A percentile compares a stretch with the other conserved stretches of the same genome.
Evolutionary conservation across 2,113 vertebrate species (phyloP).

Genomic region (Mirza zaza): DNA sequence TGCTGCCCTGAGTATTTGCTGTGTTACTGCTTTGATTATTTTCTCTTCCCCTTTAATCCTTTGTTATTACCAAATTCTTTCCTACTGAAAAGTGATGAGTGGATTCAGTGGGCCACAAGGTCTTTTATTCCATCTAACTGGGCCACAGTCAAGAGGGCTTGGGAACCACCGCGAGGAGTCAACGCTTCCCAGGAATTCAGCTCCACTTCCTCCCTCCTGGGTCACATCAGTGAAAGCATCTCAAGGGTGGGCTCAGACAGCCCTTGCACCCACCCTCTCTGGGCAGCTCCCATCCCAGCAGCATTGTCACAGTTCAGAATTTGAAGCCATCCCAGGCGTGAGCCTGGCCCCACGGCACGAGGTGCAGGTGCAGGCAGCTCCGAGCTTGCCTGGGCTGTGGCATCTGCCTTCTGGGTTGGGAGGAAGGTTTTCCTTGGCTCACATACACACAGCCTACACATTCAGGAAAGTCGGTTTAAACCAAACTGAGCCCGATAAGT

Average conservation of each 20-base stretch:
- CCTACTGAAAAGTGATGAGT: neutral
- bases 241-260: neutral
- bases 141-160: neutral
- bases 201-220: neutral
- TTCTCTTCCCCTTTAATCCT: neutral
- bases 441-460: neutral
- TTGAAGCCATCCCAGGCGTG: neutral
- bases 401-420: constrained; percentile 54
- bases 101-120: neutral
- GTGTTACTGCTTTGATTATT: neutral
- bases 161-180: neutral
- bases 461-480: constrained; percentile 37
- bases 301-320: neutral
- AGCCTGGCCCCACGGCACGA: neutral
- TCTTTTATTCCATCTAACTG: neutral
- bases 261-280: neutral
- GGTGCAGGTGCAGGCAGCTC: constrained; percentile 26
- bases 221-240: neutral
- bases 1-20: neutral
- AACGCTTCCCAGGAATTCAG: neutral
- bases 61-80: neutral
- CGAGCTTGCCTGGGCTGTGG: neutral
- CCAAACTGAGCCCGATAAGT: constrained; percentile 25
- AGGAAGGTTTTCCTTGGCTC: constrained; percentile 62
- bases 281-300: neutral